Base-by-base conservation (phyloP, 30 jellyfish, hydroid and myxozoan species). In the Aurelia coerulea region DNA sequence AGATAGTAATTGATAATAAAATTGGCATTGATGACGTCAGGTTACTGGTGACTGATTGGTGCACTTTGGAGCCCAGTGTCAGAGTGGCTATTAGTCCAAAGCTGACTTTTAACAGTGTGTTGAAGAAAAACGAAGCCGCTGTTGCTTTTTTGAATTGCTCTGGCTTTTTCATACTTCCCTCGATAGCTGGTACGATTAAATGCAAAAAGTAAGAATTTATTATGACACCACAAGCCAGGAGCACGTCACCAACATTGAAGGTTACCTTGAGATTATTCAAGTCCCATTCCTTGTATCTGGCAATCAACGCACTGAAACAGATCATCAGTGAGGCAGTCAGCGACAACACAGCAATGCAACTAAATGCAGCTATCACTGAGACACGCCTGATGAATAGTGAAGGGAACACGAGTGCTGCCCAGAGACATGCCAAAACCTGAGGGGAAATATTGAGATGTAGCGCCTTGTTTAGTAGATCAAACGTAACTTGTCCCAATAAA, bases 91-190 rank as follows among this genome's bases (percentile, higher is more conserved):
- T 15, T 0, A 68, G n/a, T 8, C 94, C 68, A 10, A 90, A 74
- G 14, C 60, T 69, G 32, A 84, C 39, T 31, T 90, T 90, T 29
- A 81, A 13, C 14, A 90, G 19, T 11, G 86, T 83, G 66, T 68
- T 81, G 68, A 46, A 41, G 35, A 66, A 68, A 52, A 59, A 71
- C 14, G 97, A 65, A 7, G 42, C 60, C 17, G 63, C 77, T 4
- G 68, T 34, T 29, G 90, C 78, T 68, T 37, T 70, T 32, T 16
- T 51, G 63, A 29, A 72, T 10, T 54, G 16, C 33, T 90, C 73
- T 3, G 97, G 97, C 13, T 83, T 34, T 19, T 56, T 51, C 97
- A 90, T 90, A 39, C 96, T 90, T 52, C 97, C 97, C 76, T 90
- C 97, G 51, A 90, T 62, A 2, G 95, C 95, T 8, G 97, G 97